Base-by-base conservation (phyloP, 2,888 invertebrate genomes). In the Operophtera brumata region DNA sequence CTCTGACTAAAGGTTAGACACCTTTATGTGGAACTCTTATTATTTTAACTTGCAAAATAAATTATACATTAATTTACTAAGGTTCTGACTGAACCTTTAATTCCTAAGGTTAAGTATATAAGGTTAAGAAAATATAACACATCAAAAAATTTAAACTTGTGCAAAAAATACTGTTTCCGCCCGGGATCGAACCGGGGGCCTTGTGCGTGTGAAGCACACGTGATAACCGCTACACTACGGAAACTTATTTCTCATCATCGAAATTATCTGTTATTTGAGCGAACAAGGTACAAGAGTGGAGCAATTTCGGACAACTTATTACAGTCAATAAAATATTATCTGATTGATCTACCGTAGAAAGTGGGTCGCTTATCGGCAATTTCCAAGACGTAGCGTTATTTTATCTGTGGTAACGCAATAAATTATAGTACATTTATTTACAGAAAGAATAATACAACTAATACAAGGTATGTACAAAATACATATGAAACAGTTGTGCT, bases 191-290 rank as follows among this genome's bases (percentile, higher is more conserved):
- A 92, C 92, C 92, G 92, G 91, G 92, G 92, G 84, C 91, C 91
- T 92, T 92, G 93, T 93, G 93, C 93, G 93, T 93, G 93, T 93
- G 93, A 93, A 93, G 93, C 93, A 93, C 93, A 93, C 93, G 93
- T 93, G 93, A 93, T 93, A 93, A 93, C 93, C 93, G 90, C 93
- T 93, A 93, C 93, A 93, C 93, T 92, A 93, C 93, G 92, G 91
- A 92, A 92, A 92, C 92, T 64, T 70, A 13, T 6, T 0, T 0
- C 0, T 0, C 0, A 0, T 0, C 0, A 3, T 0, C 32, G 11
- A 63, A 65, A 54, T 57, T 45, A 42, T 35, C 32, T n/a, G 39
- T 14, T 9, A 5, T 6, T 11, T 37, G 41, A 26, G 10, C 8
- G 11, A 6, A 35, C 35, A 4, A 20, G 20, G 20, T 20, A 20